Evolutionary conservation across 2,113 vertebrate genomes (phyloP).

Genomic region (Dunckerocampus dactyliophorus): DNA sequence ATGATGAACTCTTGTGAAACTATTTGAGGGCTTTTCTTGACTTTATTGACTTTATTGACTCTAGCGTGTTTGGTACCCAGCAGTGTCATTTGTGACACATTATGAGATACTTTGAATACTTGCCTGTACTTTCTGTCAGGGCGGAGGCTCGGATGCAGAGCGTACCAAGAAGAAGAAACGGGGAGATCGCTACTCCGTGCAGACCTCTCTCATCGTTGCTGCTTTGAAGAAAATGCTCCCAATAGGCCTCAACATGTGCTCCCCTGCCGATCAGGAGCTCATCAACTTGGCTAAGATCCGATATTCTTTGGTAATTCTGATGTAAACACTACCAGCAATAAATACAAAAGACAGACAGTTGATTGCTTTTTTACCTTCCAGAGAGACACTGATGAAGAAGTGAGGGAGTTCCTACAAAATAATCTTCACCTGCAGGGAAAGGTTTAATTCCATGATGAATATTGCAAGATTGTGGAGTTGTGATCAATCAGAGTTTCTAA

Average conservation of each 20-base stretch:
- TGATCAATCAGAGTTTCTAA: conserved; percentile 8
- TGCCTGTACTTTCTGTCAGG: conserved; percentile 68
- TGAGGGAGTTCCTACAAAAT: conserved; percentile 86
- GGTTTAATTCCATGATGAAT: conserved; percentile 59
- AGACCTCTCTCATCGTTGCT: conserved; percentile 93
- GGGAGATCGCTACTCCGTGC: conserved; percentile 89
- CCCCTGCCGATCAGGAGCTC: conserved; percentile 91
- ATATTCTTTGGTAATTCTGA: conserved; percentile 83
- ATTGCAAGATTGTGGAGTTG: neutral
- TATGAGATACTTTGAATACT: conserved; percentile 45
- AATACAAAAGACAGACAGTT: neutral
- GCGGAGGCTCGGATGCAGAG: conserved; percentile 87
- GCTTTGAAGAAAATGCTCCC: conserved; percentile 96
- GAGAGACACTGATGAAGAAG: conserved; percentile 96
- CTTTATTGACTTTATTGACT: neutral
- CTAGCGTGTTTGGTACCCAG: conserved; percentile 25
- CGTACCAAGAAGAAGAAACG: conserved; percentile 89
- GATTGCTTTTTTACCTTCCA: conserved; percentile 46
- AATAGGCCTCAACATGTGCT: conserved; percentile 97
- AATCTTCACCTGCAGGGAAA: conserved; percentile 93
- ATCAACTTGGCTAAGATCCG: conserved; percentile 87
- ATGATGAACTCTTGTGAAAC: too few species aligned
- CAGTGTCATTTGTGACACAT: conserved; percentile 8
- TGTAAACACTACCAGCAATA: neutral
- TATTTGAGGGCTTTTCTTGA: neutral